phyloP scores from a whole-genome alignment of 2,888 invertebrate species.

The Serripes groenlandicus region DNA sequence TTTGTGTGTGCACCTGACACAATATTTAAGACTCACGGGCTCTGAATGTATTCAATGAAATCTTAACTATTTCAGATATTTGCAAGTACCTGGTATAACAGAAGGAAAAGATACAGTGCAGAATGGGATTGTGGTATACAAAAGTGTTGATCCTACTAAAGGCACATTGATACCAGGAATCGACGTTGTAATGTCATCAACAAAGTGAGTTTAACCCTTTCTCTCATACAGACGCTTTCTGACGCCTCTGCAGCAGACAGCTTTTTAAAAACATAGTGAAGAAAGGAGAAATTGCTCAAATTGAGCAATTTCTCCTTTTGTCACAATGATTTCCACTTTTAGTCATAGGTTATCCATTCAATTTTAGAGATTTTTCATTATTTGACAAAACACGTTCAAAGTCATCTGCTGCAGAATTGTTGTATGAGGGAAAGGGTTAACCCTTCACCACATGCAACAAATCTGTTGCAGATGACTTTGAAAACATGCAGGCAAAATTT shows the following conservation, averaged over 20 bases:
- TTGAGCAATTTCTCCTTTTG: neutral
- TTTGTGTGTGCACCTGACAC: too few relatives aligned
- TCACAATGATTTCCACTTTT: too few relatives aligned
- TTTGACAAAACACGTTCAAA: too few relatives aligned
- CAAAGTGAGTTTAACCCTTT: neutral
- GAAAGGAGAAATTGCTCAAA: neutral
- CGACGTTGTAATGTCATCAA: neutral
- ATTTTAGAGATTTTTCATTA: too few relatives aligned
- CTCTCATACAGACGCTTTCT: neutral
- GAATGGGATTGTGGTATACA: slow-evolving; percentile 1
- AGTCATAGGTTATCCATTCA: too few relatives aligned
- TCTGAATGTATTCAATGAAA: too few relatives aligned
- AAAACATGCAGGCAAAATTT: too few relatives aligned
- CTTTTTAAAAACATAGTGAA: neutral
- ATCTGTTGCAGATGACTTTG: too few relatives aligned
- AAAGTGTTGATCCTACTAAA: neutral
- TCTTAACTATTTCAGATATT: neutral
- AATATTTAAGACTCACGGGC: too few relatives aligned
- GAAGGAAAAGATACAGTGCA: neutral
- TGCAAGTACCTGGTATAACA: neutral
- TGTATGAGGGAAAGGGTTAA: too few relatives aligned
- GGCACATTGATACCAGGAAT: neutral
- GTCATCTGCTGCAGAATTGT: too few relatives aligned
- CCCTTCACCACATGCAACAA: too few relatives aligned
- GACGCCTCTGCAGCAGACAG: neutral